Evolutionary conservation across 2,888 invertebrate species (phyloP), one percentile per base, ranked within the genome.

Genomic region (Drosophila paracracens): DNA sequence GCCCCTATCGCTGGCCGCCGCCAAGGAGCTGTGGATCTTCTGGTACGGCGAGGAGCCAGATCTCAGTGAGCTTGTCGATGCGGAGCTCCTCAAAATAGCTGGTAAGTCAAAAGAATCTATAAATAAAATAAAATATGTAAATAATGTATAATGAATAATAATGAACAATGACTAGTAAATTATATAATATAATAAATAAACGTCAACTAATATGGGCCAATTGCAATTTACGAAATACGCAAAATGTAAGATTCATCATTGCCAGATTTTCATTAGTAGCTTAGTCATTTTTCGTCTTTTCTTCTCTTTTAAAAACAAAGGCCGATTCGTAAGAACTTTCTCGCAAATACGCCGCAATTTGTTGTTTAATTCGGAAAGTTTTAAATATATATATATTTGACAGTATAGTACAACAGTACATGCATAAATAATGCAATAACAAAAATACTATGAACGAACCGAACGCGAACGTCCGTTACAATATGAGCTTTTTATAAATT

Each of bases 11-110:
- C 95, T 97, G 88, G 95, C 96, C 92, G 96, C 97, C 91, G 96
- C 97, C 93, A 99, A 99, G 94, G 99, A 99, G 94, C 95, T 99
- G 75, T 99, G 99, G 99, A 97, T 99, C 93, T 99, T 99, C 95
- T 99, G 99, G 99, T 99, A 99, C 94, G 99, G 99, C 92, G 98
- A 99, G 93, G 98, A 98, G 94, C 98, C 98, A 67, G 97, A 98
- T 94, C 95, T 98, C 79, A 95, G 95, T 91, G 96, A 96, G 73
- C 94, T 98, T 91, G 96, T 98, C 87, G 96, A 97, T 72, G 96
- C 96, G 18, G 98, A 98, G 92, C 95, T 98, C 82, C 95, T 98
- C 79, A 96, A 97, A 92, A 95, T 92, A 69, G 95, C 96, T 93
- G 98, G 98, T 98, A 94, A 96, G 96, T 95, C 18, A 2, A 54